Evolutionary conservation across 1,140 invertebrate genomes (phyloP).

Genomic region (Pogonomyrmex barbatus): DNA sequence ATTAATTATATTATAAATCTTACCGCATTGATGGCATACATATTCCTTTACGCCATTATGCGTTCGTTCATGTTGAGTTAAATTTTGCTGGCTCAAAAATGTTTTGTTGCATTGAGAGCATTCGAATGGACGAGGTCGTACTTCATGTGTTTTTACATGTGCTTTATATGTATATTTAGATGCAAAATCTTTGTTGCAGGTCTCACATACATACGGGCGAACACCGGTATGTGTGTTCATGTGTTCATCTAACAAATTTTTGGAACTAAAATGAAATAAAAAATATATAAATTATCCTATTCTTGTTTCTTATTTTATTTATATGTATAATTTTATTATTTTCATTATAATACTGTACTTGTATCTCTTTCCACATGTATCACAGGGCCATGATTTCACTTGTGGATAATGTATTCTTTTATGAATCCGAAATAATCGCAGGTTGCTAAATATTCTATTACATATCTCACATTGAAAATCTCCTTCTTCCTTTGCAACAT

Average conservation of each 20-base stretch:
- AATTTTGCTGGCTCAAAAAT: constrained; percentile 91
- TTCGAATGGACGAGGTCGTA: constrained; percentile 89
- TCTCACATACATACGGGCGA: constrained; percentile 89
- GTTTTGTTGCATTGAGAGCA: constrained; percentile 90
- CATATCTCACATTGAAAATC: constrained; percentile 90
- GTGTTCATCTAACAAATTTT: constrained; percentile 90
- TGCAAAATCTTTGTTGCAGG: constrained; percentile 91
- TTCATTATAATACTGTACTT: constrained; percentile 79
- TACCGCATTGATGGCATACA: constrained; percentile 90
- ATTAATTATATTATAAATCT: constrained; percentile 78
- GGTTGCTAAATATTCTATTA: constrained; percentile 88
- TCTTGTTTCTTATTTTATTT: background rate
- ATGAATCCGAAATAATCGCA: constrained; percentile 88
- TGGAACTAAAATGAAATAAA: constrained; percentile 85
- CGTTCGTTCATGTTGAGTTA: constrained; percentile 91
- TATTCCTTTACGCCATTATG: constrained; percentile 90
- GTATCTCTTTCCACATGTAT: constrained; percentile 89
- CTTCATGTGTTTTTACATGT: constrained; percentile 91
- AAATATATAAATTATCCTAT: constrained; percentile 1
- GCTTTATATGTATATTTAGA: constrained; percentile 92
- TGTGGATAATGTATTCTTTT: constrained; percentile 88
- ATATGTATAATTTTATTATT: background rate
- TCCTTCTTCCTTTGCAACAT: constrained; percentile 88
- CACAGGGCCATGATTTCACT: constrained; percentile 89
- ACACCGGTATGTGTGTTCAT: constrained; percentile 90